Evolutionary conservation across 2,888 invertebrate genomes (phyloP), one percentile per base, ranked within the genome.

Genomic region (Apamea epomidion): DNA sequence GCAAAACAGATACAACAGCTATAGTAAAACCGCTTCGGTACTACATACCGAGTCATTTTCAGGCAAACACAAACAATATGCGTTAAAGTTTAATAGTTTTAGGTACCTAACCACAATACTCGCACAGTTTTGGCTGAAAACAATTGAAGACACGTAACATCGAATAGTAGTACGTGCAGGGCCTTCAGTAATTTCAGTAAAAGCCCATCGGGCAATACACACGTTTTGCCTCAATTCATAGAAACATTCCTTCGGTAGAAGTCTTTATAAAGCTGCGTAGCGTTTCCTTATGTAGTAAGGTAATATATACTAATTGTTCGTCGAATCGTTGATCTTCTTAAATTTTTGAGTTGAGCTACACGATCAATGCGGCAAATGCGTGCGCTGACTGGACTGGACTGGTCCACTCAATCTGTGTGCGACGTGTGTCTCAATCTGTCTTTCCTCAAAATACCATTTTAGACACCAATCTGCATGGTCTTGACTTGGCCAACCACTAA

Each of bases 211-310:
- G 6, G 14, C 48, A 25, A 51, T 70, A 16, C n/a, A 48, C 60
- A 29, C n/a, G 29, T 62, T 67, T 72, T 3, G 12, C 29, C 60
- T 37, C 32, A 65, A 60, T 21, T 16, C 25, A 62, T 51, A 51
- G 54, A 74, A 81, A 76, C 4, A 51, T 45, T 74, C 76, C 12
- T 45, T 69, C 29, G 29, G 25, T 80, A 54, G 51, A 76, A 71
- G 37, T n/a, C 48, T 51, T n/a, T 58, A 48, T 16, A 58, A 58
- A 58, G 6, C 18, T 71, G 29, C 16, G 10, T 62, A 25, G 3
- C 16, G 0, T 25, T 62, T 69, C 2, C 25, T n/a, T 29, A 42
- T 29, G 12, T 25, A 64, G 6, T 8, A 25, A 51, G 29, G 29
- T 42, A 42, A 29, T 70, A 42, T 42, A 42, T 21, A 51, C 7